Evolutionary conservation across 2,797 vertebrate genomes (phyloP).

Genomic region (Danio tinwini): DNA sequence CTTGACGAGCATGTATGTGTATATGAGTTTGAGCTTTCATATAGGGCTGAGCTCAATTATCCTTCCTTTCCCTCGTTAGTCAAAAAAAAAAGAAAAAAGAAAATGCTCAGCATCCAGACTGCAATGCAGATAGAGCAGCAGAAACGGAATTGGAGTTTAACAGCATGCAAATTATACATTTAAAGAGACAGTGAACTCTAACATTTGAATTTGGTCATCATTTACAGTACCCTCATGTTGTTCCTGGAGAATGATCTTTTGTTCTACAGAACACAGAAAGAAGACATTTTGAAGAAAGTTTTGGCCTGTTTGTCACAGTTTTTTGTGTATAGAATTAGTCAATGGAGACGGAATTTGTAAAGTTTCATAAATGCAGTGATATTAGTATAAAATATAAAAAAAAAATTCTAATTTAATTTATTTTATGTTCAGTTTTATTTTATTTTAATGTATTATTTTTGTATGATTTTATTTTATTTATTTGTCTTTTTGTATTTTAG

Average conservation of each 20-base stretch:
- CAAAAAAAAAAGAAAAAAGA: background rate
- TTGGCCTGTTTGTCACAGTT: too few species aligned
- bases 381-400: background rate
- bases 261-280: background rate
- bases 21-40: conserved; percentile 21
- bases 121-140: conserved; percentile 14
- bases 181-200: background rate
- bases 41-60: conserved; percentile 26
- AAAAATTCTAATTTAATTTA: too few species aligned
- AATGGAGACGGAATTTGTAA: background rate
- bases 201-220: background rate
- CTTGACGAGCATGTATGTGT: conserved; percentile 19
- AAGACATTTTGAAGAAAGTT: background rate
- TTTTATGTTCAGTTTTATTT: too few species aligned
- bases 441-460: too few species aligned
- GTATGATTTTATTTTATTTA: too few species aligned
- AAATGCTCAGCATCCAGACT: conserved; percentile 7
- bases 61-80: conserved; percentile 7
- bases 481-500: too few species aligned
- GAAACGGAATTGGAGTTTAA: background rate
- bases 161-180: background rate
- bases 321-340: background rate
- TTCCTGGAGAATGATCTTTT: background rate
- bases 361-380: too few species aligned
- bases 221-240: background rate